Conservation (phyloP, 2,797 vertebrate species). For the Kryptopterus vitreolus region DNA sequence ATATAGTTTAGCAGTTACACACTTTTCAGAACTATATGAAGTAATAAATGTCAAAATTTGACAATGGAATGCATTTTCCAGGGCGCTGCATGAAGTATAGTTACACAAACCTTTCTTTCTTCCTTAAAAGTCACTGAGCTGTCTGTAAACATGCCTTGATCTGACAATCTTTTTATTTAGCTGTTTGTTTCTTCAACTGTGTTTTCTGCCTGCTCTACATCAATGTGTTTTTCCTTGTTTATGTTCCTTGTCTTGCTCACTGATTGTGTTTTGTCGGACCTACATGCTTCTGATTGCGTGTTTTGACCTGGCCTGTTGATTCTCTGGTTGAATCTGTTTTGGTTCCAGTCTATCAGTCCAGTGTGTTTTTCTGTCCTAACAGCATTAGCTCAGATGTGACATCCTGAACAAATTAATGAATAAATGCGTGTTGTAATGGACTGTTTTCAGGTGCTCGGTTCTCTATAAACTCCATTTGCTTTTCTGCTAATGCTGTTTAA, state of each 20-base stretch:
- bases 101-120: background rate
- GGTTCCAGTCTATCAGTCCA: background rate
- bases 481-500: conserved; percentile 13
- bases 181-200: background rate
- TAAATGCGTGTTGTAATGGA: background rate
- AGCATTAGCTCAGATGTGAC: background rate
- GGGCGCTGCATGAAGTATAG: background rate
- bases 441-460: background rate
- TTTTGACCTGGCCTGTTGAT: background rate
- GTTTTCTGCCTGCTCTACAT: background rate
- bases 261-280: conserved; percentile 11
- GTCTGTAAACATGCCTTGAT: background rate
- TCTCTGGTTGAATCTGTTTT: background rate
- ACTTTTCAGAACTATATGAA: background rate
- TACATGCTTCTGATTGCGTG: background rate
- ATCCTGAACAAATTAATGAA: background rate
- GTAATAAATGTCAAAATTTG: background rate
- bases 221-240: background rate
- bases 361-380: conserved; percentile 7
- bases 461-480: background rate
- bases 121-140: background rate
- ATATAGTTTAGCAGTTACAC: too few species aligned
- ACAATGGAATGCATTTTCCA: background rate
- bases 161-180: background rate
- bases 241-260: background rate